A percentile compares a stretch with the other conserved stretches of the same genome.
Conservation (phyloP, 2,888 invertebrate genomes). For the Apodemia hepburni region DNA sequence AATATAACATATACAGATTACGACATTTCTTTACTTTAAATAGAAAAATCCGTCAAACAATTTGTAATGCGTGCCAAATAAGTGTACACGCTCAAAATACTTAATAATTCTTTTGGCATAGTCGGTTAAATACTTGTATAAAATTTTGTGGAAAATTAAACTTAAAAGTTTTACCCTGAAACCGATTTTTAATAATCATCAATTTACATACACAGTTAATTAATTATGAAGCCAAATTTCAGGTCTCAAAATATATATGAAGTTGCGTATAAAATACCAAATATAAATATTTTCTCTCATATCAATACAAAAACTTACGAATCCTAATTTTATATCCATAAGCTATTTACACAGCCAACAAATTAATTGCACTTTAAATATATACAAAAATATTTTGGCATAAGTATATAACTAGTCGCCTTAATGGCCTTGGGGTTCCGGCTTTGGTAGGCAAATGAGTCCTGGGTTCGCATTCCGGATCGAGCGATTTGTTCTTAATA, state of each 20-base stretch:
- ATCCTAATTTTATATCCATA: neutral
- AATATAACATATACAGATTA: no score
- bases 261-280: neutral
- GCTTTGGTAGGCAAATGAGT: no score
- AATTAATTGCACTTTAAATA: slow-evolving; percentile 6
- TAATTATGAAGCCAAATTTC: neutral
- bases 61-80: no score
- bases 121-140: no score
- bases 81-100: no score
- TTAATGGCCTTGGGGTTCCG: neutral
- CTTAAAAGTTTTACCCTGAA: neutral
- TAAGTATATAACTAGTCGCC: no score
- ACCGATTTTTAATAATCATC: neutral
- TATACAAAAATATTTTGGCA: slow-evolving; percentile 3
- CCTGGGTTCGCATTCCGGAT: no score
- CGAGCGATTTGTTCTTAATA: no score
- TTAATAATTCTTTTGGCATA: no score
- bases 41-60: no score
- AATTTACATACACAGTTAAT: neutral
- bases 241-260: neutral
- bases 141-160: neutral
- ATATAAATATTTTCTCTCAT: slow-evolving; percentile 6
- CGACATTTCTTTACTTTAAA: no score
- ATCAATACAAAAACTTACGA: neutral
- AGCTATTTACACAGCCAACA: slow-evolving; percentile 13